phyloP scores from a whole-genome alignment of 2,888 invertebrate genomes.

The Spatulosminthurus flaviceps region DNA sequence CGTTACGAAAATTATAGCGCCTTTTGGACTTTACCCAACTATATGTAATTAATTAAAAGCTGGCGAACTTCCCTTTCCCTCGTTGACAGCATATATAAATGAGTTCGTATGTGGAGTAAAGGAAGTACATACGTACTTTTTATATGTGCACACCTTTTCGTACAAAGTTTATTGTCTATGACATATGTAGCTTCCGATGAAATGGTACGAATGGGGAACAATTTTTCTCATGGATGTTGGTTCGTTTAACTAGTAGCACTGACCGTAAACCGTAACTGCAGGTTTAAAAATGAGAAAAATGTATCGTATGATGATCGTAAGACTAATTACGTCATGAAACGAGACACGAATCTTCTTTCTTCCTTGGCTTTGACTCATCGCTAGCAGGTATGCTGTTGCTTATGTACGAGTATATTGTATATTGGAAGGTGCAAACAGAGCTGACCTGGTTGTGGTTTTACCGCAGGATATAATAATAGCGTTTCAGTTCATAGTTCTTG shows the following conservation, averaged over 20 bases:
- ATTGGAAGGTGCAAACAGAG: not conserved
- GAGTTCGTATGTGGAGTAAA: no score
- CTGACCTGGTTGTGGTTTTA: conserved; percentile 12
- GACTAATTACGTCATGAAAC: not conserved
- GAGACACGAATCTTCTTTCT: not conserved
- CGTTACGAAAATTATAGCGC: no score
- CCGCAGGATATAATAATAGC: not conserved
- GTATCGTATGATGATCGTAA: not conserved
- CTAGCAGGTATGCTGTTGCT: not conserved
- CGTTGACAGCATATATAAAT: no score
- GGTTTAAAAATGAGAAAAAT: not conserved
- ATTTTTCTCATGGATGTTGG: not conserved
- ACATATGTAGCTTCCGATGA: no score
- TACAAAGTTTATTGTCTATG: no score
- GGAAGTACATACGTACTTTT: no score
- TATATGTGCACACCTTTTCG: no score
- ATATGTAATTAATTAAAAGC: no score
- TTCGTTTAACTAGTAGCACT: conserved; percentile 5
- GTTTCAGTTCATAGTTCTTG: not conserved
- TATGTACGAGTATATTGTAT: not conserved
- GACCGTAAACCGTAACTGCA: not conserved
- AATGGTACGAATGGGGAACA: not conserved
- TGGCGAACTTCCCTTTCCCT: no score
- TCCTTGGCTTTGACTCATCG: not conserved
- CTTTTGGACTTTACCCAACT: no score